Conservation (phyloP, 2,888 invertebrate species). For the Drosophila quinaria region DNA sequence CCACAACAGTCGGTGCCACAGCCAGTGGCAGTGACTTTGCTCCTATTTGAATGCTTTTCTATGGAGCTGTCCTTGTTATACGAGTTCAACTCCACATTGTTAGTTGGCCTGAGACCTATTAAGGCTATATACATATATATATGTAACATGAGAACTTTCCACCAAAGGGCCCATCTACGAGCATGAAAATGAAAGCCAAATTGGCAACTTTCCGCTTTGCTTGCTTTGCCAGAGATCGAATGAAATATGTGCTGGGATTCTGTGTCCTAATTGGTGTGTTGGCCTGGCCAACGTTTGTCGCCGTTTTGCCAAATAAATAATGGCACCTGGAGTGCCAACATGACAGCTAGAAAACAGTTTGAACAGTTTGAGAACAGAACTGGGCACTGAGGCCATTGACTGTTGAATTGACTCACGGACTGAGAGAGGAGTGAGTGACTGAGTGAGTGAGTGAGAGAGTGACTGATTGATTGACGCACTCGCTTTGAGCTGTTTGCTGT, state of each 20-base stretch:
- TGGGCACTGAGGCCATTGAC: conserved; percentile 72
- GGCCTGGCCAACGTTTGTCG: conserved; percentile 60
- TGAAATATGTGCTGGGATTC: conserved; percentile 66
- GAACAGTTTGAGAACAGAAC: conserved; percentile 33
- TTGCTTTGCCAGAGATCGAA: conserved; percentile 31
- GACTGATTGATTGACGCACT: conserved; percentile 73
- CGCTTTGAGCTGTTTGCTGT: conserved; percentile 57
- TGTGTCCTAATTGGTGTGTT: conserved; percentile 77
- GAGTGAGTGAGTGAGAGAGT: conserved; percentile 34
- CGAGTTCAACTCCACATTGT: conserved; percentile 44
- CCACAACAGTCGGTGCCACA: conserved; percentile 6
- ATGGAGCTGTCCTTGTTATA: conserved; percentile 53
- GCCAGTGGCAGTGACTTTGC: conserved; percentile 51
- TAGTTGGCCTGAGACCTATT: conserved; percentile 50
- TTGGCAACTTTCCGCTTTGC: conserved; percentile 60
- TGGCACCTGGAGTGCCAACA: conserved; percentile 70
- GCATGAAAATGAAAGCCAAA: conserved; percentile 78
- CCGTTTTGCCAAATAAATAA: conserved; percentile 69
- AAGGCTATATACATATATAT: conserved; percentile 33
- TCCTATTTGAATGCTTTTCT: conserved; percentile 56
- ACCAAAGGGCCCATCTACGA: conserved; percentile 33
- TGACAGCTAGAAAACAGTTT: conserved; percentile 43
- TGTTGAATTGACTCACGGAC: conserved; percentile 34
- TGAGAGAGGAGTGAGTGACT: conserved; percentile 21
- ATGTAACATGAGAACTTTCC: conserved; percentile 57